Percentiles rank a stretch among this genome's conserved stretches.
Evolutionary conservation across 37 sponge, comb jelly and placozoan species (phyloP).

Genomic region (Dysidea cf. avara): DNA sequence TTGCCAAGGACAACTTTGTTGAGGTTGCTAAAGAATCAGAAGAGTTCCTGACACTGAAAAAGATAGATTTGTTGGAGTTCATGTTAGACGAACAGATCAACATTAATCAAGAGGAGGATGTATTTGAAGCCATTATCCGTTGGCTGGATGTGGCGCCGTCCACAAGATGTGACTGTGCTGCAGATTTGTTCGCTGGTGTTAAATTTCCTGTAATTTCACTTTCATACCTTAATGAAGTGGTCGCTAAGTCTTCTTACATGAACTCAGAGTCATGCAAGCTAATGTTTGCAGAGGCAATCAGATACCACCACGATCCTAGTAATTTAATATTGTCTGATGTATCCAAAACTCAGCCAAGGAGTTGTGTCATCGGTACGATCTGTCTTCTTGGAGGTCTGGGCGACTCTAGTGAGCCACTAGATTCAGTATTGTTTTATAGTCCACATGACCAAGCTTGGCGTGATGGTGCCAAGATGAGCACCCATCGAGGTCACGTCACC

Average conservation of each 20-base stretch:
- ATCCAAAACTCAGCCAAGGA: slow-evolving; percentile 69
- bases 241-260: slow-evolving; percentile 24
- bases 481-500: slow-evolving; percentile 46
- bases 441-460: slow-evolving; percentile 74
- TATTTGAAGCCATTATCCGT: slow-evolving; percentile 60
- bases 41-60: slow-evolving; percentile 59
- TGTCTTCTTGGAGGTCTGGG: slow-evolving; percentile 71
- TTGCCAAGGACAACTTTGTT: slow-evolving; percentile 54
- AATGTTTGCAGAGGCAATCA: slow-evolving; percentile 61
- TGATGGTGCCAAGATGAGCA: slow-evolving; percentile 61
- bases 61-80: slow-evolving; percentile 46
- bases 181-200: slow-evolving; percentile 56
- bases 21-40: slow-evolving; percentile 24
- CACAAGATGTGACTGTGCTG: slow-evolving; percentile 8
- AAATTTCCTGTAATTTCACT: slow-evolving; percentile 70
- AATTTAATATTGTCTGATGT: slow-evolving; percentile 45
- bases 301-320: slow-evolving; percentile 71
- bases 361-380: slow-evolving; percentile 63
- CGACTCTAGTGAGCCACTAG: slow-evolving; percentile 52
- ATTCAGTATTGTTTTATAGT: slow-evolving; percentile 56
- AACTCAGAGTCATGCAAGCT: slow-evolving; percentile 4
- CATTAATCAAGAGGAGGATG: slow-evolving; percentile 71
- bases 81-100: slow-evolving; percentile 53
- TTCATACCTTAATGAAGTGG: slow-evolving; percentile 38
- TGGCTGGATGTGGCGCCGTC: slow-evolving; percentile 52